phyloP scores from a whole-genome alignment of 2,888 invertebrate genomes.

The Belgica antarctica region DNA sequence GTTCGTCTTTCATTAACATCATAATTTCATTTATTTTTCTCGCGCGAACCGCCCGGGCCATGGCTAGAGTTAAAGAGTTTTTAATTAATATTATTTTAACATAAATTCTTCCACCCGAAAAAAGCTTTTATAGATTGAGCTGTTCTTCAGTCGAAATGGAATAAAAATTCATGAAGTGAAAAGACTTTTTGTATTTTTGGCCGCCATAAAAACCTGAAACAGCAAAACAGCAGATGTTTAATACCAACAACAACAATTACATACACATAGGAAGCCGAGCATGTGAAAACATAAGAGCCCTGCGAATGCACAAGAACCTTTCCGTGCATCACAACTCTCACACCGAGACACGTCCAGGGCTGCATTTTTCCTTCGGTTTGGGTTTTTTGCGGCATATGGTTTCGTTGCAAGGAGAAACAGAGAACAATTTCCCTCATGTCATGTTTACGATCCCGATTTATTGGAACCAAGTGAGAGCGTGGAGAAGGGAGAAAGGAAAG shows the following conservation, averaged over 20 bases:
- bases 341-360: constrained; percentile 23
- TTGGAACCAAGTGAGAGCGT: background rate
- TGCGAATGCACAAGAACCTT: constrained; percentile 39
- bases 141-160: background rate
- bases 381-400: constrained; percentile 41
- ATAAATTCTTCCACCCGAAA: background rate
- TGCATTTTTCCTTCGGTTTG: background rate
- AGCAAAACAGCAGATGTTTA: constrained; percentile 42
- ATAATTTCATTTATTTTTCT: constrained; percentile 1
- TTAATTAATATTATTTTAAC: background rate
- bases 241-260: constrained; percentile 39
- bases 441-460: constrained; percentile 35
- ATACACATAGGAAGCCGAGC: constrained; percentile 20
- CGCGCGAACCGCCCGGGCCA: constrained; percentile 3
- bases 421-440: constrained; percentile 34
- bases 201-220: constrained; percentile 42
- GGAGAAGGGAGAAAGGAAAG: constrained; percentile 9
- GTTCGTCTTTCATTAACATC: constrained; percentile 16
- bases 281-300: constrained; percentile 38
- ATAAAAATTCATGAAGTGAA: constrained; percentile 27
- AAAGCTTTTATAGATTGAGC: constrained; percentile 14
- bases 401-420: constrained; percentile 23
- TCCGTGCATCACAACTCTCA: constrained; percentile 33
- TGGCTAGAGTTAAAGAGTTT: background rate
- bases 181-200: constrained; percentile 38